These are phyloP conservation scores for Ophion ventricosus DNA, from an alignment of 2,888 invertebrate species.

Conservation along the genomic window DNA sequence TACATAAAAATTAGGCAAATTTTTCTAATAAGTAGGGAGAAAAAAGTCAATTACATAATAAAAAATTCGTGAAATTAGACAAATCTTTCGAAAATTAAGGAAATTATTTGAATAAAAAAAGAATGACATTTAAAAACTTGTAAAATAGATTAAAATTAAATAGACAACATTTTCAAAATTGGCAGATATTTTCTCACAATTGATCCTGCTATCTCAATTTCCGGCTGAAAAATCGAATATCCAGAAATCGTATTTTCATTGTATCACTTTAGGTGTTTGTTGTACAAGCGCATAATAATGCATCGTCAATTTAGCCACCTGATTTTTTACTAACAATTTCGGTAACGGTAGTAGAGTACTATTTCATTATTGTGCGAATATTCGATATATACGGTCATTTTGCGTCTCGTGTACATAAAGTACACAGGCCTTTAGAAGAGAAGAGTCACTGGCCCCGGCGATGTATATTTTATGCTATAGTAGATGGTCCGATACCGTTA, in stretches of 20 bases:
- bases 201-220: too few relatives aligned
- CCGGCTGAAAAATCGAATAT: too few relatives aligned
- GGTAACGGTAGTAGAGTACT: neutral
- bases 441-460: constrained; percentile 45
- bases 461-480: constrained; percentile 31
- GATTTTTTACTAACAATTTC: neutral
- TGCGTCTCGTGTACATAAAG: constrained; percentile 32
- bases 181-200: too few relatives aligned
- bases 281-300: neutral
- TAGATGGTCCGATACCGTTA: constrained; percentile 34
- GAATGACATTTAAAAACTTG: too few relatives aligned
- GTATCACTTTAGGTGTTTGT: too few relatives aligned
- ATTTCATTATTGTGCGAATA: neutral
- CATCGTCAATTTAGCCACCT: neutral
- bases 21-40: too few relatives aligned
- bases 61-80: too few relatives aligned
- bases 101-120: too few relatives aligned
- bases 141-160: neutral
- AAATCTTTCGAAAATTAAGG: too few relatives aligned
- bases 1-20: too few relatives aligned
- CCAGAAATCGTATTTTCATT: too few relatives aligned
- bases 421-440: constrained; percentile 44
- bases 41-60: too few relatives aligned
- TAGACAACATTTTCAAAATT: neutral
- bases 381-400: neutral